Evolutionary conservation across 2,797 vertebrate species (phyloP), one percentile per base, ranked within the genome.

Genomic region (Darevskia nairensis): DNA sequence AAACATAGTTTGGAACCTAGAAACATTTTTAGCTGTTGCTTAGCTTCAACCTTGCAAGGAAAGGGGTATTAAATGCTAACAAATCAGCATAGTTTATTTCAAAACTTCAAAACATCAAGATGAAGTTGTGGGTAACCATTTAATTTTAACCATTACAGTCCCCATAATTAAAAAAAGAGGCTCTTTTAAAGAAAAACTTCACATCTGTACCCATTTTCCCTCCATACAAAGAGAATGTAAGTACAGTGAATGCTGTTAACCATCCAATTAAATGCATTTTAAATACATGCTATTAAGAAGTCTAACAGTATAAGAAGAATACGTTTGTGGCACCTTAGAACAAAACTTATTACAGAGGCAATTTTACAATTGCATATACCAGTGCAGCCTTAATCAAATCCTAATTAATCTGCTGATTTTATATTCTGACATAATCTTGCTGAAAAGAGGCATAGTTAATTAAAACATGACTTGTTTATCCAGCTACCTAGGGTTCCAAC

Each of bases 391-490:
- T 75, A 94, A 94, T 90, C 92, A 94, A 87, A 88, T 39, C 82
- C 87, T 89, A 94, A 94, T 90, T 91, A 92, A 90, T 85, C 88
- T 90, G 87, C 92, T 50, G 76, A 69, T 8, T 93, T 94, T 92
- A 90, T 59, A 91, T 88, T 91, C 92, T 91, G 82, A 94, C 86
- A 89, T 1, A 87, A 39, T 91, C 93, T 92, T 92, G 87, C 87
- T 92, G 86, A 92, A 93, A 92, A 94, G 41, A 94, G 89, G 91
- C 83, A 92, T n/a, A 89, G 88, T 79, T 93, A 93, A 96, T 92
- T 95, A 88, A 79, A 85, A 88, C 29, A 86, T 71, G 46, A 93
- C 80, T 91, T 95, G 94, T 94, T 94, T 93, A 94, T 82, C 92
- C 85, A 94, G 89, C 78, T 88, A 88, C 10, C 23, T 80, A 86